Conservation (phyloP, 2,797 vertebrate species). For the Sebastiscus albofasciatus region DNA sequence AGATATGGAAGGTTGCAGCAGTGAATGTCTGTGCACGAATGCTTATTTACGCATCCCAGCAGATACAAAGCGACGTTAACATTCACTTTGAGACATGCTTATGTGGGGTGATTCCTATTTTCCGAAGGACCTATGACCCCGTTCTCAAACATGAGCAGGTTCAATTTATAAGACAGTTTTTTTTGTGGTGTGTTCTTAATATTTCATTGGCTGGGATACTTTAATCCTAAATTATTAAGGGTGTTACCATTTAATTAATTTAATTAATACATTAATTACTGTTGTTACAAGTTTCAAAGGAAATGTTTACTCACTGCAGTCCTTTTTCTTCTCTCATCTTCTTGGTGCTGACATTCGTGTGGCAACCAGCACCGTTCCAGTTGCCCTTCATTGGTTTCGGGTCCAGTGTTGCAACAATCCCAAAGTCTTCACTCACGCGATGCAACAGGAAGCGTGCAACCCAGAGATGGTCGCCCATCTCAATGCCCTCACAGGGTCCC, state of each 20-base stretch:
- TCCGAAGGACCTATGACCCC: too few relatives aligned
- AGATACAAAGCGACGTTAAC: background rate
- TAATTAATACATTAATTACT: background rate
- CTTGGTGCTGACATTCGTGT: conserved; percentile 90
- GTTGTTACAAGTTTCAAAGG: background rate
- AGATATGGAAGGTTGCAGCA: background rate
- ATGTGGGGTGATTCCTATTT: too few relatives aligned
- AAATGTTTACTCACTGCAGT: conserved; percentile 82
- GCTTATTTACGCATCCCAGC: background rate
- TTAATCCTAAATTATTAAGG: background rate
- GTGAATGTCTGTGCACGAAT: background rate
- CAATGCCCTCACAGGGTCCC: conserved; percentile 87
- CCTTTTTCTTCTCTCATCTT: conserved; percentile 85
- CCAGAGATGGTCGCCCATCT: conserved; percentile 91
- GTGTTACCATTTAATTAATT: background rate
- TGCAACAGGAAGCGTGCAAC: conserved; percentile 89
- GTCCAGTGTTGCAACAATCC: conserved; percentile 86
- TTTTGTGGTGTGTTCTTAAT: background rate
- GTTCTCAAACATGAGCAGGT: background rate
- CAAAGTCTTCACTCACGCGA: conserved; percentile 90
- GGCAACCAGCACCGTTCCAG: conserved; percentile 91
- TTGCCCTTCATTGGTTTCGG: conserved; percentile 88
- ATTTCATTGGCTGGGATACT: background rate
- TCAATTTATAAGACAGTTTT: background rate
- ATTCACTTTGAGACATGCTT: background rate